Conservation (phyloP, 2,113 vertebrate species). For the Pionites leucogaster region DNA sequence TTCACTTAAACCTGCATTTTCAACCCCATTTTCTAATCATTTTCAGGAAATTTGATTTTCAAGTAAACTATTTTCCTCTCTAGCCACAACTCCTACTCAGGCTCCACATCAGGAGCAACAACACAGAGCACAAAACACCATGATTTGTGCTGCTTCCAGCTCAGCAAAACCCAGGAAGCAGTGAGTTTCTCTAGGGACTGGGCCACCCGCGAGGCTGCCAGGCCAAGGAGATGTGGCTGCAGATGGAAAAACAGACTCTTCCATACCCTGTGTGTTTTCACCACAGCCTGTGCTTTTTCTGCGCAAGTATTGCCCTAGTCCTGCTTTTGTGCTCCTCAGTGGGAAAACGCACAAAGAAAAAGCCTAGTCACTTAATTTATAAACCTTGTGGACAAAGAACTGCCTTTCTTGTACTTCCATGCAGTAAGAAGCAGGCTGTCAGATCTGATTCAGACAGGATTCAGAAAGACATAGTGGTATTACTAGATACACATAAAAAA, state of each 20-base stretch:
- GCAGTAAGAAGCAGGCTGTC: neutral
- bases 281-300: neutral
- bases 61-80: neutral
- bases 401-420: neutral
- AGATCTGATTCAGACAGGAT: neutral
- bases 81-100: accelerated
- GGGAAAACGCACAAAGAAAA: neutral
- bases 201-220: neutral
- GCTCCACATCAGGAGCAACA: neutral
- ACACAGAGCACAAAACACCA: neutral
- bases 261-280: neutral
- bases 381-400: neutral
- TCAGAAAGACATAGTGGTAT: neutral
- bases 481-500: neutral
- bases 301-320: neutral
- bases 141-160: neutral
- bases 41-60: neutral
- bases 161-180: neutral
- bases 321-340: neutral
- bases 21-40: neutral
- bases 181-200: neutral
- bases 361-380: accelerated
- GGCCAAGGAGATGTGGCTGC: neutral
- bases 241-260: neutral
- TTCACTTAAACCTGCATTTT: neutral